These are phyloP conservation scores for Drosophila lacicola DNA, from an alignment of 2,888 invertebrate species.

Conservation along the genomic window DNA sequence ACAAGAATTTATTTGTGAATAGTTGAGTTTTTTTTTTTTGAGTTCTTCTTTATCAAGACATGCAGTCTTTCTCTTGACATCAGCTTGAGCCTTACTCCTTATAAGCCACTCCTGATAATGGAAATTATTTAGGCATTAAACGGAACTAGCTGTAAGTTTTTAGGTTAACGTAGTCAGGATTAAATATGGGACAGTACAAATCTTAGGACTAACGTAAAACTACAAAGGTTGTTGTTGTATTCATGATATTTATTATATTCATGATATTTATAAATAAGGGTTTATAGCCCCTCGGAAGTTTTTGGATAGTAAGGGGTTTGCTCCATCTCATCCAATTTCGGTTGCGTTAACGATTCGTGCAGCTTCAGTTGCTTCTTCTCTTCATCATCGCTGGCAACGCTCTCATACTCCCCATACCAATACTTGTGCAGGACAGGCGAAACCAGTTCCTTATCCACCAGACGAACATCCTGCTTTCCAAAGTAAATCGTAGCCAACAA, in stretches of 20 bases:
- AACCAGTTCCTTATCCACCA: constrained; percentile 87
- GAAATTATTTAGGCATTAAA: background rate
- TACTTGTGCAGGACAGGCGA: constrained; percentile 87
- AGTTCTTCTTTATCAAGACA: background rate
- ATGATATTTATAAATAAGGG: background rate
- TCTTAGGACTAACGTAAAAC: constrained; percentile 25
- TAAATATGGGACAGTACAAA: constrained; percentile 2
- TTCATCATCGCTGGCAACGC: constrained; percentile 33
- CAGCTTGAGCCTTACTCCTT: constrained; percentile 28
- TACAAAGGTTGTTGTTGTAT: background rate
- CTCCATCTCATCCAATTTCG: constrained; percentile 9
- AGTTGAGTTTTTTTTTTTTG: background rate
- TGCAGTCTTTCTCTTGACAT: background rate
- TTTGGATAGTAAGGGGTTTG: background rate
- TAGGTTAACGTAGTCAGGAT: background rate
- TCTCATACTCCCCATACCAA: constrained; percentile 82
- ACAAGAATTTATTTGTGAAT: constrained; percentile 13
- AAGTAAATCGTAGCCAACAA: constrained; percentile 87
- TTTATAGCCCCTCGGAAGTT: too few species aligned
- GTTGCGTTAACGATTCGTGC: constrained; percentile 32
- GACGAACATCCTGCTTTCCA: constrained; percentile 86
- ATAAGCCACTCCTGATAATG: constrained; percentile 53
- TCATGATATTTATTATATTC: constrained; percentile 12
- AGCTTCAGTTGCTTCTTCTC: constrained; percentile 17
- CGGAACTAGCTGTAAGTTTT: background rate